Conservation (phyloP, 2,113 vertebrate genomes). For the Lycaon pictus region DNA sequence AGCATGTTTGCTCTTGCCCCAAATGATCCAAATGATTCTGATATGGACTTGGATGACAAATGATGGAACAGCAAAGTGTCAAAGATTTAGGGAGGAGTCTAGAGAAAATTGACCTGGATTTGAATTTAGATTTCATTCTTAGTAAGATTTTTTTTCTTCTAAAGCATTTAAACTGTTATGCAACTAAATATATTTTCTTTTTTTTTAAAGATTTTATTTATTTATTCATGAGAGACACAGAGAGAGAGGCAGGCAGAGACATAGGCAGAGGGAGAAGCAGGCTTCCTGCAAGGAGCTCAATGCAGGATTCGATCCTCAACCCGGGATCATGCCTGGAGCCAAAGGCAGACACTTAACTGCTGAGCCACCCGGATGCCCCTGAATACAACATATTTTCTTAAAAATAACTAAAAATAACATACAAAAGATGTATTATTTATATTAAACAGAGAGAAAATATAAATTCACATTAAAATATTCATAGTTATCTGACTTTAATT, state of each 20-base stretch:
- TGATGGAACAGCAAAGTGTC: not conserved
- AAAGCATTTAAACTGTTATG: not conserved
- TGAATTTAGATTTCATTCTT: conserved; percentile 15
- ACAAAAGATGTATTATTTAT: not conserved
- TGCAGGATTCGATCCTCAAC: too few species aligned
- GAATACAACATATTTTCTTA: not conserved
- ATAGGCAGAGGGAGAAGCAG: too few species aligned
- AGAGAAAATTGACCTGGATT: not conserved
- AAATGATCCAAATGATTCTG: not conserved
- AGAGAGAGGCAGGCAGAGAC: too few species aligned
- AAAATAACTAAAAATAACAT: not conserved
- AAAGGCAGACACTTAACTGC: too few species aligned
- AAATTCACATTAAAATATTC: conserved; percentile 51
- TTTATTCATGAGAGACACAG: too few species aligned
- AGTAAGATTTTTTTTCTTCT: not conserved
- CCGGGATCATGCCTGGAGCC: too few species aligned
- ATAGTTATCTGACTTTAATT: not conserved
- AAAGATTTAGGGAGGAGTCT: not conserved
- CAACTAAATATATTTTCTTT: not conserved
- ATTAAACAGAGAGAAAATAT: not conserved
- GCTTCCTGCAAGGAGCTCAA: too few species aligned
- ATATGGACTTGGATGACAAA: not conserved
- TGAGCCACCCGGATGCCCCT: not conserved
- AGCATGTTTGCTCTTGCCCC: not conserved
- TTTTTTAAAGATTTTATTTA: too few species aligned